Evolutionary conservation across 2,888 invertebrate species (phyloP), one percentile per base, ranked within the genome.

Genomic region (Nasonia oneida): DNA sequence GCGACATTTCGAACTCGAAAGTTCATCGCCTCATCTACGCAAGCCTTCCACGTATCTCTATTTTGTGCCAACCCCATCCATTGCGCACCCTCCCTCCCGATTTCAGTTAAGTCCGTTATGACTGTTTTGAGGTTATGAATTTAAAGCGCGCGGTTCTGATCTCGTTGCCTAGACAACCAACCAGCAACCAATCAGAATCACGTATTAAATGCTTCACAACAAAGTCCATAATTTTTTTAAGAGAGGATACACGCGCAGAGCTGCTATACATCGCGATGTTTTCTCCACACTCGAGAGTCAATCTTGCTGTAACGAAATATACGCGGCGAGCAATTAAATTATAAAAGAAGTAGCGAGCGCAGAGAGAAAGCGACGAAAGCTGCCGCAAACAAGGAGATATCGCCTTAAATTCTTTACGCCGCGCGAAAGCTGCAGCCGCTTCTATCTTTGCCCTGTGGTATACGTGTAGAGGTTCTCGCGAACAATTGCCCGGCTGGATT

Each of bases 301-400:
- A 67, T 67, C 33, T 67, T 33, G n/a, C 6, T 2, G 61, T 23
- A 10, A 61, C 23, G 61, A 23, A 61, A 61, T 10, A 23, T 61
- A 61, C 61, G 61, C n/a, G 23, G 23, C 61, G 14, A 12, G 67
- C 67, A 29, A 67, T 67, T 29, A 67, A 67, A 67, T 67, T 67
- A 67, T 67, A 29, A 67, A 67, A 33, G 14, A 12, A 3, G 12
- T 33, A 5, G 4, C 6, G n/a, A 42, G 57, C 15, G 23, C 8
- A 61, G 12, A 67, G 61, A 47, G 42, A 8, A 8, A 42, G 47
- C 47, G 47, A 47, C 47, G 47, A 47, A 47, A 47, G 47, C 47
- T 47, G 0, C 47, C 47, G 47, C 61, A 10, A 61, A 29, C 67
- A 15, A 67, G 33, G 15, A 67, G 33, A 67, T 67, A 67, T 67